Base-by-base conservation (phyloP, 2,113 vertebrate genomes). In the Sylvilagus bachmani region DNA sequence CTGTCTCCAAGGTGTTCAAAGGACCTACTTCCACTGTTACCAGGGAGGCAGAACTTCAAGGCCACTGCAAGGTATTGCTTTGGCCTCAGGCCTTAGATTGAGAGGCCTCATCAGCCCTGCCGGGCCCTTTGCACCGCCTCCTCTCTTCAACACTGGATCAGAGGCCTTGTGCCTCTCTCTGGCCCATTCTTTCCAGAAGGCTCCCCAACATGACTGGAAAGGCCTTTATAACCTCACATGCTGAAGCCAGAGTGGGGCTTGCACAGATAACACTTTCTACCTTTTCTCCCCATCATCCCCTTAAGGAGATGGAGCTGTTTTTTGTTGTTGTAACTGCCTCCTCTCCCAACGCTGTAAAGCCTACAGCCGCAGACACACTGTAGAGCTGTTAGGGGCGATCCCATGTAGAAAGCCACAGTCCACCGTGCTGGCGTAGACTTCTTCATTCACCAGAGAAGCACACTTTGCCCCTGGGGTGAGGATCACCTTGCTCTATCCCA, bases 181-280 rank as follows among this genome's bases (percentile, higher is more conserved):
- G 38, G 16, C 64, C 62, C 8, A 0, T 44, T 64, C n/a, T 88
- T 92, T 44, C 12, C 55, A 31, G 24, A 74, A 21, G 33, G 19
- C 33, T 77, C 51, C 71, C 66, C 55, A 61, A 25, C 74, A 49
- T 74, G 82, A 55, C 62, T 21, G 44, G 44, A 73, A n/a, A 70
- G 75, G 49, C 70, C 36, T 74, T 90, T 96, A 64, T 69, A 90
- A 51, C 44, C 73, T 78, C 77, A 31, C 77, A 12, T 22, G 70
- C 44, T 83, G 62, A 78, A 77, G 31, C 89, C 49, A 8, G 24
- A 73, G 53, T 85, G 51, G 29, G 14, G 11, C 82, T 85, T 64
- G 27, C 51, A 22, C 27, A 25, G 66, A 25, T 58, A 58, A 33
- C 19, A n/a, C 49, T 55, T 44, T 80, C 53, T 75, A 10, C n/a